phyloP scores from a whole-genome alignment of 1,140 invertebrate genomes.

The Musca vetustissima region DNA sequence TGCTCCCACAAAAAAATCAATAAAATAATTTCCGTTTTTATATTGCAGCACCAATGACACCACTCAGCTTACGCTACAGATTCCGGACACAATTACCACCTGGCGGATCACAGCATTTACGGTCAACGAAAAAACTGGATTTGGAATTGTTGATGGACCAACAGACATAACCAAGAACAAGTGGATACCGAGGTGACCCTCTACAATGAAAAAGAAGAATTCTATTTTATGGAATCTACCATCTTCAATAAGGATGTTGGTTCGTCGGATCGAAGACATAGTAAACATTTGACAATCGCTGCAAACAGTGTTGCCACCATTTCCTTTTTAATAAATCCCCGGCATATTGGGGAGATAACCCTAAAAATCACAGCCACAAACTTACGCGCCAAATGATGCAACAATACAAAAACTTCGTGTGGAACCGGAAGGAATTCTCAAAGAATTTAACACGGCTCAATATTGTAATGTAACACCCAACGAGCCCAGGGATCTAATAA shows the following conservation, averaged over 20 bases:
- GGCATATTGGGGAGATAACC: not conserved
- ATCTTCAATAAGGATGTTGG: slow-evolving; percentile 53
- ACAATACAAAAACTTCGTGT: slow-evolving; percentile 50
- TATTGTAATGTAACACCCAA: slow-evolving; percentile 71
- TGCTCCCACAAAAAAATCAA: too few relatives aligned
- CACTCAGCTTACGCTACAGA: not conserved
- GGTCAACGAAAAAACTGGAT: not conserved
- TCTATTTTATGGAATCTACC: slow-evolving; percentile 71
- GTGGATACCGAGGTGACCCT: slow-evolving; percentile 78
- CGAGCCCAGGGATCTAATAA: slow-evolving; percentile 60
- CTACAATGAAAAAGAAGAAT: slow-evolving; percentile 77
- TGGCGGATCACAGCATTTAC: slow-evolving; percentile 9
- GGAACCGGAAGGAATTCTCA: slow-evolving; percentile 74
- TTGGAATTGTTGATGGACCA: slow-evolving; percentile 5
- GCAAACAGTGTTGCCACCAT: slow-evolving; percentile 63
- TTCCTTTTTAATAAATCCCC: not conserved
- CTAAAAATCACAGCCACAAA: not conserved
- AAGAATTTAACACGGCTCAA: slow-evolving; percentile 74
- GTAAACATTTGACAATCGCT: slow-evolving; percentile 65
- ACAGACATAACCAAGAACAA: slow-evolving; percentile 41
- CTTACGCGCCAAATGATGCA: slow-evolving; percentile 19
- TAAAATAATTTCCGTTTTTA: not conserved
- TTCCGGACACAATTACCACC: not conserved
- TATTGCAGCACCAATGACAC: slow-evolving; percentile 5
- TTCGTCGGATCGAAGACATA: slow-evolving; percentile 65